Evolutionary conservation across 2,888 invertebrate genomes (phyloP).

Genomic region (Agrochola macilenta): DNA sequence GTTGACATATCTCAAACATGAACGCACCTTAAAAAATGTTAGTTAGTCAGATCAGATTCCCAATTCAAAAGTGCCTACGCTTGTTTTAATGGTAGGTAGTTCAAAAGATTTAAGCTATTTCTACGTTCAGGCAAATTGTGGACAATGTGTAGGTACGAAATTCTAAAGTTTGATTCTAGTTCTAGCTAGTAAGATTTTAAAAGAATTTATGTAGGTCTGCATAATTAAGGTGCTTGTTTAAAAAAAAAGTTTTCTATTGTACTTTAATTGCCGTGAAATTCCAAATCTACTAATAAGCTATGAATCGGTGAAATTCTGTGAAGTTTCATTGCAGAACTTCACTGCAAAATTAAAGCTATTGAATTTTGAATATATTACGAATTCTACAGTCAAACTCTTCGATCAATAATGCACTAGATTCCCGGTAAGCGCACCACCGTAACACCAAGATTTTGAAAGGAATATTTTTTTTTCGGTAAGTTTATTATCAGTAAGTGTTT

Average conservation of each 20-base stretch:
- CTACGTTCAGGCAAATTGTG: conserved; percentile 25
- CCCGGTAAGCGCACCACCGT: too few relatives aligned
- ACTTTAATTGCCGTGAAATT: neutral
- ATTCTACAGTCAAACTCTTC: conserved; percentile 13
- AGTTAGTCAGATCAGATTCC: neutral
- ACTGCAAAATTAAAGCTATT: neutral
- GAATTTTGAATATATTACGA: neutral
- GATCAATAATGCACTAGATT: too few relatives aligned
- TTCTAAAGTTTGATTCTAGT: neutral
- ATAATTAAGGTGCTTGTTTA: neutral
- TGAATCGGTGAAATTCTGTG: neutral
- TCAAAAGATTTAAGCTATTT: conserved; percentile 9
- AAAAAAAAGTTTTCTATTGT: neutral
- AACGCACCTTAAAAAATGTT: too few relatives aligned
- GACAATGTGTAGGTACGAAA: neutral
- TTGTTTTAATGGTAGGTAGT: conserved; percentile 1
- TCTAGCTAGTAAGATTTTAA: neutral
- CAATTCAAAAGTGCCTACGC: conserved; percentile 14
- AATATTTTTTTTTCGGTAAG: too few relatives aligned
- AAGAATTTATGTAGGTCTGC: neutral
- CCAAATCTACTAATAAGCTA: neutral
- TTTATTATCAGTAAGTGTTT: too few relatives aligned
- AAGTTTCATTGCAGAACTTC: neutral
- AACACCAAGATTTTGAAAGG: too few relatives aligned
- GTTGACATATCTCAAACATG: neutral